These are phyloP conservation scores for Zeugodacus cucurbitae DNA, from an alignment of 1,140 invertebrate genomes.

Conservation along the genomic window DNA sequence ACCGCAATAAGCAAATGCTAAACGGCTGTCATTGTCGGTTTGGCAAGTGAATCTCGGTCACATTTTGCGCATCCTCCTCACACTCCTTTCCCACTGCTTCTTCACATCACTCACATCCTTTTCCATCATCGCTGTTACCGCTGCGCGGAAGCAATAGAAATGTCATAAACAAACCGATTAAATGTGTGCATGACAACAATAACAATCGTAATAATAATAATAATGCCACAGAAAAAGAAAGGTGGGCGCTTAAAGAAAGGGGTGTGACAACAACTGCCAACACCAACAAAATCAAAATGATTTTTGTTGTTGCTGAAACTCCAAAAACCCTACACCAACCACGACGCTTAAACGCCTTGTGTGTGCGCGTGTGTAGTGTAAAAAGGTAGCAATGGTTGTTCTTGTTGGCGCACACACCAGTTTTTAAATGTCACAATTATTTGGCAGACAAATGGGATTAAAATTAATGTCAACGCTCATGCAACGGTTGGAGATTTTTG, in stretches of 20 bases:
- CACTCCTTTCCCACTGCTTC: not conserved
- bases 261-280: slow-evolving; percentile 11
- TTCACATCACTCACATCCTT: not conserved
- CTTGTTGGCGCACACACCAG: not conserved
- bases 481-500: not conserved
- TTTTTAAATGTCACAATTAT: slow-evolving; percentile 35
- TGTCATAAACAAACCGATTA: slow-evolving; percentile 40
- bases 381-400: too few relatives aligned
- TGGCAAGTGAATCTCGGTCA: not conserved
- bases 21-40: not conserved
- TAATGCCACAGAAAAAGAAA: not conserved
- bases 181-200: slow-evolving; percentile 35
- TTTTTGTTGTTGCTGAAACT: not conserved
- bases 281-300: not conserved
- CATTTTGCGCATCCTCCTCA: not conserved
- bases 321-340: not conserved
- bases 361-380: not conserved
- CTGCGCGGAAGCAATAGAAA: slow-evolving; percentile 35
- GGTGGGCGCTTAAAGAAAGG: not conserved
- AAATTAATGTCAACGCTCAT: slow-evolving; percentile 33
- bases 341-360: not conserved
- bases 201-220: slow-evolving; percentile 17
- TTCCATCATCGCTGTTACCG: not conserved
- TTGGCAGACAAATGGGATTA: slow-evolving; percentile 38
- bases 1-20: not conserved